Evolutionary conservation across 2,797 vertebrate species (phyloP).

Genomic region (Labeo calbasu): DNA sequence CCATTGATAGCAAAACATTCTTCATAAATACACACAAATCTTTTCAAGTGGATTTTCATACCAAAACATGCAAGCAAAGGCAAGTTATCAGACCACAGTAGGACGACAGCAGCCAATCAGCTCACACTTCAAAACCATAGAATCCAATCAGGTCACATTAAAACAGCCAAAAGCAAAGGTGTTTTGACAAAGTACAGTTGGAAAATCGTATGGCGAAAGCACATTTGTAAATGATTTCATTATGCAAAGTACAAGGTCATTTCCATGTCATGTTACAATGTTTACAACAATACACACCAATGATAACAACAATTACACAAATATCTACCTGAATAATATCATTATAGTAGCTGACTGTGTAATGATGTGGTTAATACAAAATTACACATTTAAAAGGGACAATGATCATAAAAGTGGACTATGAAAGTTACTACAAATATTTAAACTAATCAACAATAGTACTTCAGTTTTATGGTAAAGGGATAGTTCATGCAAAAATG

Average conservation of each 20-base stretch:
- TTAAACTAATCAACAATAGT: constrained; percentile 54
- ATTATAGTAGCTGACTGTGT: constrained; percentile 10
- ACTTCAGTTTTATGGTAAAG: constrained; percentile 52
- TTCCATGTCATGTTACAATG: constrained; percentile 15
- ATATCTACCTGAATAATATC: constrained; percentile 19
- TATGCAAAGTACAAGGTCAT: constrained; percentile 26
- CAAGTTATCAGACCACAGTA: constrained; percentile 59
- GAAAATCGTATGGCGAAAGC: background rate
- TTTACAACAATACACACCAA: constrained; percentile 24
- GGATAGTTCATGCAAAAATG: background rate
- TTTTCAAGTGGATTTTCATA: constrained; percentile 67
- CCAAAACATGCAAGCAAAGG: constrained; percentile 69
- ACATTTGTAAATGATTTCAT: constrained; percentile 11
- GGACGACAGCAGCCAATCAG: constrained; percentile 65
- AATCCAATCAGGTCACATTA: constrained; percentile 15
- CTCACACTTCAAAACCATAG: constrained; percentile 58
- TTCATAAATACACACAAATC: constrained; percentile 26
- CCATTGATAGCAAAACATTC: constrained; percentile 71
- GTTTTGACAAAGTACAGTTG: constrained; percentile 27
- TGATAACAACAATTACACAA: constrained; percentile 22
- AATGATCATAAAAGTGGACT: constrained; percentile 4
- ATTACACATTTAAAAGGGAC: constrained; percentile 32
- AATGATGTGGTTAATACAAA: constrained; percentile 20
- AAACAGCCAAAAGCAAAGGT: constrained; percentile 48
- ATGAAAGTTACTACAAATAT: constrained; percentile 32